These are phyloP conservation scores for Yponomeuta cagnagella DNA, from an alignment of 2,888 invertebrate species.

Conservation along the genomic window DNA sequence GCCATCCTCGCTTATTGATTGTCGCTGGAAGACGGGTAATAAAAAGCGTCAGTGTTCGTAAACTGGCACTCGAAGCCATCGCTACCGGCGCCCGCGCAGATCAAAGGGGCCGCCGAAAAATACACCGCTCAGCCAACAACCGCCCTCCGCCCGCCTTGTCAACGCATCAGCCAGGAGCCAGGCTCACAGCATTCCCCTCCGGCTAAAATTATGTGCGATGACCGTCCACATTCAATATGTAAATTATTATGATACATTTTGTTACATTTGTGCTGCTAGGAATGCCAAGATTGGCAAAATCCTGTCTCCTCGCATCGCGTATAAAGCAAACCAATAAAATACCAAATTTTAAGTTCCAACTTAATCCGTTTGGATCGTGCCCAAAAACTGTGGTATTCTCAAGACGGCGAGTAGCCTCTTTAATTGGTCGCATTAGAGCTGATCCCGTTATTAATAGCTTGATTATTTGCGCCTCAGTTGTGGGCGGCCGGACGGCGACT, in stretches of 20 bases:
- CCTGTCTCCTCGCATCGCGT: not conserved
- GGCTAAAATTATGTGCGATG: conserved; percentile 60
- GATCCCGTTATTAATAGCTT: conserved; percentile 73
- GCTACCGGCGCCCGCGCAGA: conserved; percentile 63
- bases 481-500: conserved; percentile 4
- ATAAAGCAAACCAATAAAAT: not conserved
- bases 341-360: conserved; percentile 19
- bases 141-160: conserved; percentile 50
- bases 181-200: conserved; percentile 52
- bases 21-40: conserved; percentile 55
- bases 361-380: conserved; percentile 67
- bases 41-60: conserved; percentile 63
- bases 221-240: conserved; percentile 31
- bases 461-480: conserved; percentile 58
- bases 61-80: conserved; percentile 61
- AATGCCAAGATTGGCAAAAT: not conserved
- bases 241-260: not conserved
- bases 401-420: conserved; percentile 64
- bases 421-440: conserved; percentile 70
- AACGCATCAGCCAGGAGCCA: conserved; percentile 52
- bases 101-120: conserved; percentile 64
- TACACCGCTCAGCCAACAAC: conserved; percentile 37
- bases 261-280: not conserved
- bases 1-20: conserved; percentile 39
- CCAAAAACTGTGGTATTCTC: conserved; percentile 72